phyloP scores from a whole-genome alignment of 1,140 invertebrate species.

The Drosophila ogumai region DNA sequence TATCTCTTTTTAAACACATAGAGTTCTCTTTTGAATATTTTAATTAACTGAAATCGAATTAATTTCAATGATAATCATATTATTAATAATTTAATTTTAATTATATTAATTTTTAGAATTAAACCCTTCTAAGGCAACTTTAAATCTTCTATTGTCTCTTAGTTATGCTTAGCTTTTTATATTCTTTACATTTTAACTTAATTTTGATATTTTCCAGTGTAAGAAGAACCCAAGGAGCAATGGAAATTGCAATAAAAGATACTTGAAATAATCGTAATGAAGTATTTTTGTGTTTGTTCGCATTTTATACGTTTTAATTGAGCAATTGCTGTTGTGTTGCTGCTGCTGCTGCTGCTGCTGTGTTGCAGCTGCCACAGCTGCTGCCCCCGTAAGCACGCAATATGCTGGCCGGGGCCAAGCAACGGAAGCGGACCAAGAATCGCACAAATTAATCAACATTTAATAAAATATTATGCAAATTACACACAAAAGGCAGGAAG shows the following conservation, averaged over 20 bases:
- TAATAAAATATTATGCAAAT: constrained; percentile 81
- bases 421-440: constrained; percentile 40
- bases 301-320: constrained; percentile 76
- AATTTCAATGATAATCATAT: neutral
- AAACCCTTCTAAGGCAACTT: no score
- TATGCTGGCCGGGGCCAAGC: constrained; percentile 40
- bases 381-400: constrained; percentile 68
- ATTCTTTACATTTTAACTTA: neutral
- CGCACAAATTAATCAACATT: constrained; percentile 78
- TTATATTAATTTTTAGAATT: no score
- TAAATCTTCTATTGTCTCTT: no score
- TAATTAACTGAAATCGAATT: no score
- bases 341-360: constrained; percentile 40
- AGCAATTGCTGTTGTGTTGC: constrained; percentile 35
- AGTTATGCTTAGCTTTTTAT: no score
- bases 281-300: constrained; percentile 54
- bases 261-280: constrained; percentile 52
- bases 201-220: neutral
- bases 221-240: neutral
- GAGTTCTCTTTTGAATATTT: no score
- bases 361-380: constrained; percentile 54
- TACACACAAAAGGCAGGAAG: constrained; percentile 50
- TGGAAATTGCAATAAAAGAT: constrained; percentile 52
- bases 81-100: neutral
- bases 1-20: no score